A percentile compares a stretch with the other conserved stretches of the same genome.
These are phyloP conservation scores for Syrrhaptes paradoxus DNA, from an alignment of 2,113 vertebrate species.

Conservation along the genomic window DNA sequence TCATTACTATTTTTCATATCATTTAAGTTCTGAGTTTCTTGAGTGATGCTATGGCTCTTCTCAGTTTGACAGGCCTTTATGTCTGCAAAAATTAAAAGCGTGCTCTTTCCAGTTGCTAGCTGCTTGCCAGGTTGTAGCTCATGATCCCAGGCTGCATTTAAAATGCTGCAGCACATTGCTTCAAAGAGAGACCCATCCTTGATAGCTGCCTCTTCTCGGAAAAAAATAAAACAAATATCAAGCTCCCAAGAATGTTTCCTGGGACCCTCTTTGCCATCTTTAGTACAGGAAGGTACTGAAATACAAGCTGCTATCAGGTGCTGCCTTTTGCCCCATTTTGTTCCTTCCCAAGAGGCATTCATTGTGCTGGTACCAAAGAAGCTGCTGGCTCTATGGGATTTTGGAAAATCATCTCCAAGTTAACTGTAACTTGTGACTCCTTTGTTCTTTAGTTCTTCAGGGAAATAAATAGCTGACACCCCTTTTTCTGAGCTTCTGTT, in stretches of 20 bases:
- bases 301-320: neutral
- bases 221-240: neutral
- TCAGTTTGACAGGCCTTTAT: neutral
- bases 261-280: neutral
- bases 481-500: neutral
- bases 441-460: neutral
- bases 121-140: neutral
- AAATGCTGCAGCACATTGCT: neutral
- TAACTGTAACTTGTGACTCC: neutral
- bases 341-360: neutral
- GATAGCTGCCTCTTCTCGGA: neutral
- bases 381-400: neutral
- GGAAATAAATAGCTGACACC: neutral
- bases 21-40: neutral
- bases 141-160: neutral
- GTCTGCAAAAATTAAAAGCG: neutral
- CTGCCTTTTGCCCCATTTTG: neutral
- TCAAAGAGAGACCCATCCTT: neutral
- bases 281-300: neutral
- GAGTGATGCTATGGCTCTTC: neutral
- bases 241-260: neutral
- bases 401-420: neutral
- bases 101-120: neutral
- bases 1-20: neutral
- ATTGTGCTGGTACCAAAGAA: neutral